Evolutionary conservation across 2,797 vertebrate genomes (phyloP), one percentile per base, ranked within the genome.

Genomic region (Peromyscus aztecus): DNA sequence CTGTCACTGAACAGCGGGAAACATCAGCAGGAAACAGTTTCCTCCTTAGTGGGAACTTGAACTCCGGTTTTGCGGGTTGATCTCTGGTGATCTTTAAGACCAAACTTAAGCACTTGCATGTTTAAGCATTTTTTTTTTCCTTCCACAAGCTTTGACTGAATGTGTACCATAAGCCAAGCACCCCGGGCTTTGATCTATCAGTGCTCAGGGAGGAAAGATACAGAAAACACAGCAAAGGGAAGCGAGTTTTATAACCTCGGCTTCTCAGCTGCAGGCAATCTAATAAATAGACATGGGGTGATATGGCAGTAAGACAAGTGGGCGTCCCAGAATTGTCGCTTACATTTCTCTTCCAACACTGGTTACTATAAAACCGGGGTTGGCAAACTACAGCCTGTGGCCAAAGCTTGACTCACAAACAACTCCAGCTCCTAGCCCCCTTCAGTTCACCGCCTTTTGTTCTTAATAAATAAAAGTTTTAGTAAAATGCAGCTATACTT

Each of bases 401-500:
- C 71, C 29, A 91, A 96, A 91, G 82, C 37, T 75, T 65, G 63
- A 82, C 81, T 86, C 67, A 94, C 37, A 81, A 73, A 85, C 90
- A 65, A 89, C 88, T 34, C n/a, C 4, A 27, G 71, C 46, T 61
- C 49, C 3, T 1, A 7, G 37, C 49, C 65, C 86, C 77, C 46
- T 81, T 61, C 43, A 61, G 23, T 31, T 93, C 21, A 9, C 24
- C 76, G 23, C 17, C 75, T 91, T 65, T 91, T 83, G 71, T 89
- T 85, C 83, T 55, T 67, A 94, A 52, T 69, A 85, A 91, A 67
- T 81, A 87, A 86, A 16, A 93, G 27, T 83, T 73, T 89, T 80
- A 63, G 77, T 83, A 37, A 94, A 87, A 94, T 21, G 1, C 16
- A 94, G 21, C 65, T 67, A 71, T 6, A 23, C 31, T 14, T 23